phyloP scores from a whole-genome alignment of 2,888 invertebrate species.

The Melanchra persicariae region DNA sequence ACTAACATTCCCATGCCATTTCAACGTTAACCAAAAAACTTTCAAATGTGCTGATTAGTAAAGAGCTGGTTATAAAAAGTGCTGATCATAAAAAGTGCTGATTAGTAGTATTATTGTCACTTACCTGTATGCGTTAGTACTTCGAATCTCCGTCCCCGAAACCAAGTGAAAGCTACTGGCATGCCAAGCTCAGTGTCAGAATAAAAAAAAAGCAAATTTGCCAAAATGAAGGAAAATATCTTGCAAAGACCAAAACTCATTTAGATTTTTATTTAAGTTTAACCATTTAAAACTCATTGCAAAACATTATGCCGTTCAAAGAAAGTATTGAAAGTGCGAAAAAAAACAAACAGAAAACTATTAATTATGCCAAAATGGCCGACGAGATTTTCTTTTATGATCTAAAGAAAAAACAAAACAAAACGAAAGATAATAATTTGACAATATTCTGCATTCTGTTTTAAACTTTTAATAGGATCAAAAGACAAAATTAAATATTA shows the following conservation, averaged over 20 bases:
- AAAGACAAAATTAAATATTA: too few species aligned
- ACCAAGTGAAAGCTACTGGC: slow-evolving; percentile 74
- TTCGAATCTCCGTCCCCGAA: slow-evolving; percentile 73
- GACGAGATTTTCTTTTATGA: not conserved
- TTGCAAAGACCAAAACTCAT: slow-evolving; percentile 22
- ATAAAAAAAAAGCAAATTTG: slow-evolving; percentile 41
- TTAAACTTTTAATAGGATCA: too few species aligned
- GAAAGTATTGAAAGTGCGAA: not conserved
- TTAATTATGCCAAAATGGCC: not conserved
- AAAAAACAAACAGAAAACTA: not conserved
- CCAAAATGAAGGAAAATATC: slow-evolving; percentile 8
- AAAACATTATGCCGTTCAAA: slow-evolving; percentile 5
- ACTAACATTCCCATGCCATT: slow-evolving; percentile 35
- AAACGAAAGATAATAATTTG: too few species aligned
- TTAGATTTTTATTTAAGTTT: too few species aligned
- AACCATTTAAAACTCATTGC: not conserved
- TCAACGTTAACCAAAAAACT: slow-evolving; percentile 1
- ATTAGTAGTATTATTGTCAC: slow-evolving; percentile 32
- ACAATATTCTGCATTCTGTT: too few species aligned
- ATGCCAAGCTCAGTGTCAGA: slow-evolving; percentile 61
- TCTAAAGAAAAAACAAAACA: too few species aligned
- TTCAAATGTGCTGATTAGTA: not conserved
- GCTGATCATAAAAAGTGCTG: slow-evolving; percentile 8
- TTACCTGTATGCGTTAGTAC: slow-evolving; percentile 71
- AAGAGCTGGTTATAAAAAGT: not conserved